Conservation (phyloP, 1,140 invertebrate genomes). For the Tetramorium simillimum region DNA sequence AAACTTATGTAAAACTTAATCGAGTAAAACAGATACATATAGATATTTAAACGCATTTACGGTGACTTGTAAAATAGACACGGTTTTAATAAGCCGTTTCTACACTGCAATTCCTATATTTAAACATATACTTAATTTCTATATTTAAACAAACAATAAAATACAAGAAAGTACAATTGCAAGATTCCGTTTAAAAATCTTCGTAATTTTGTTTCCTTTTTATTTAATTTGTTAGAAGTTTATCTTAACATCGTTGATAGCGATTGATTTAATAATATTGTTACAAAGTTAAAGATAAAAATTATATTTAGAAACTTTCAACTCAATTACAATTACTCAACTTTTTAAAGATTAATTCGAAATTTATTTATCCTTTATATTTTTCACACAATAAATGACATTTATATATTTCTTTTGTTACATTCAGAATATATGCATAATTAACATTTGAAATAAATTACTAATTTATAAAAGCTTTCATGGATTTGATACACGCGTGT, state of each 20-base stretch:
- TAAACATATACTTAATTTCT: neutral
- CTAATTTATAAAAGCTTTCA: constrained; percentile 6
- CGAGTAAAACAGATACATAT: constrained; percentile 34
- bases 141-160: neutral
- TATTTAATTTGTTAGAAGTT: neutral
- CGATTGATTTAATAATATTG: neutral
- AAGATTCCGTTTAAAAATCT: neutral
- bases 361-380: neutral
- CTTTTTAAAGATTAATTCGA: neutral
- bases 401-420: neutral
- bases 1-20: constrained; percentile 64
- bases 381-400: neutral
- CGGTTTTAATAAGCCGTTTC: neutral
- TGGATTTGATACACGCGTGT: neutral
- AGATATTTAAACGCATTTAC: constrained; percentile 10
- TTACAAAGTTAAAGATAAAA: neutral
- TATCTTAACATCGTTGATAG: neutral
- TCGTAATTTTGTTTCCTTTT: neutral
- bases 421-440: neutral
- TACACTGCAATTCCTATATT: neutral
- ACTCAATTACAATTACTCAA: neutral
- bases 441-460: constrained; percentile 16
- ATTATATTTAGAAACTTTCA: neutral
- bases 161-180: neutral
- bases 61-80: neutral